A percentile compares a stretch with the other conserved stretches of the same genome.
phyloP scores from a whole-genome alignment of 2,888 invertebrate genomes.

The Meteorus cinctellus region DNA sequence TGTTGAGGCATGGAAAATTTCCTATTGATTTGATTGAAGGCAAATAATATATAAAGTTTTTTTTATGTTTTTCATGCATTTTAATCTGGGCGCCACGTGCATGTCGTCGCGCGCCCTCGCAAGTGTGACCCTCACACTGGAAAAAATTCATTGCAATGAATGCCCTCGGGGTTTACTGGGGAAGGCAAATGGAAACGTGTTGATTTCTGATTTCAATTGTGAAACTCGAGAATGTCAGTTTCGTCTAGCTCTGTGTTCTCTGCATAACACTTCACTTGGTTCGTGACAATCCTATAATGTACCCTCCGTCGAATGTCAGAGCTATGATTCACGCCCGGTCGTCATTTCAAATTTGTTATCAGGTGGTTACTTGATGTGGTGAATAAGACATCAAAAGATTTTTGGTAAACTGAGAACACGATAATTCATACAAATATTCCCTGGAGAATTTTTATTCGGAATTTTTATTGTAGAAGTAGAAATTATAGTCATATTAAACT shows the following conservation, averaged over 20 bases:
- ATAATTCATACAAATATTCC: too few species aligned
- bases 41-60: neutral
- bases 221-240: conserved; percentile 4
- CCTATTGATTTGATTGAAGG: neutral
- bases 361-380: neutral
- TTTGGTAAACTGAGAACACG: too few species aligned
- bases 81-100: conserved; percentile 32
- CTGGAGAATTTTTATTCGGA: too few species aligned
- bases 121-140: neutral
- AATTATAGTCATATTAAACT: too few species aligned
- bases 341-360: neutral
- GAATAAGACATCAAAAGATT: too few species aligned
- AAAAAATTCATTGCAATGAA: too few species aligned
- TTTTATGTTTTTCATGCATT: conserved; percentile 12
- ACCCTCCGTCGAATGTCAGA: too few species aligned
- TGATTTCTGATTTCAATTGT: neutral
- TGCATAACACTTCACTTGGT: neutral
- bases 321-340: neutral
- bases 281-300: neutral
- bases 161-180: too few species aligned
- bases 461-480: too few species aligned
- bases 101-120: conserved; percentile 23
- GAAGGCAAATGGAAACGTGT: too few species aligned
- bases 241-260: neutral
- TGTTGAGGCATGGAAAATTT: neutral